Evolutionary conservation across 2,113 vertebrate species (phyloP).

Genomic region (Illadopsis cleaveri): DNA sequence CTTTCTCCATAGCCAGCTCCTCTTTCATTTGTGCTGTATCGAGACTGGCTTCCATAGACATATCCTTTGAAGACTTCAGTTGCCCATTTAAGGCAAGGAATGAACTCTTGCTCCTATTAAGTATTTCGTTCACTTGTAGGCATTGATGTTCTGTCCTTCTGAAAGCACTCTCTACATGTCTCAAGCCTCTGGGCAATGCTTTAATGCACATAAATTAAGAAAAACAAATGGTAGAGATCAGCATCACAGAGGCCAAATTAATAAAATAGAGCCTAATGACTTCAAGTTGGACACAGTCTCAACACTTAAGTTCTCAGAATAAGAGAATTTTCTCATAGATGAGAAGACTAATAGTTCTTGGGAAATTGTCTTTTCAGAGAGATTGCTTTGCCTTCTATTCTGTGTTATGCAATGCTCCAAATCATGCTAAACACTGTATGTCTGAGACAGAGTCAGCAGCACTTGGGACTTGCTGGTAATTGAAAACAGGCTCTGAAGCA

Average conservation of each 20-base stretch:
- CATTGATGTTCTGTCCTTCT: conserved; percentile 28
- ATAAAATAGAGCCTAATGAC: conserved; percentile 25
- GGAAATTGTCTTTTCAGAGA: not conserved
- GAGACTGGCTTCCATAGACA: not conserved
- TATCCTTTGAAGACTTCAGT: not conserved
- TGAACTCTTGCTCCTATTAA: conserved; percentile 31
- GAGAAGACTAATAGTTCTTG: not conserved
- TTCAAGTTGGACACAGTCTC: conserved; percentile 26
- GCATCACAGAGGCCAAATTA: conserved; percentile 8
- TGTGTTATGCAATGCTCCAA: not conserved
- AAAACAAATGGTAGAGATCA: conserved; percentile 45
- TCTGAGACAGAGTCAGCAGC: not conserved
- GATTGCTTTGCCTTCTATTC: conserved; percentile 28
- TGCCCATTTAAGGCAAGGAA: conserved; percentile 30
- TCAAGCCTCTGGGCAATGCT: conserved; percentile 25
- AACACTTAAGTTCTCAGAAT: not conserved
- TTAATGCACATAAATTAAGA: conserved; percentile 59
- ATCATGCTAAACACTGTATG: not conserved
- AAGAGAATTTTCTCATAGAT: not conserved
- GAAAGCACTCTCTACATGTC: not conserved
- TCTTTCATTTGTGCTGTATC: not conserved
- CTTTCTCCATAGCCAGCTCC: not conserved
- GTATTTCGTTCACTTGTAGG: conserved; percentile 11
- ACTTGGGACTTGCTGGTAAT: conserved; percentile 39
- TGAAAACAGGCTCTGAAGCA: conserved; percentile 61